Evolutionary conservation across 2,888 invertebrate species (phyloP).

Genomic region (Cataglyphis livida): DNA sequence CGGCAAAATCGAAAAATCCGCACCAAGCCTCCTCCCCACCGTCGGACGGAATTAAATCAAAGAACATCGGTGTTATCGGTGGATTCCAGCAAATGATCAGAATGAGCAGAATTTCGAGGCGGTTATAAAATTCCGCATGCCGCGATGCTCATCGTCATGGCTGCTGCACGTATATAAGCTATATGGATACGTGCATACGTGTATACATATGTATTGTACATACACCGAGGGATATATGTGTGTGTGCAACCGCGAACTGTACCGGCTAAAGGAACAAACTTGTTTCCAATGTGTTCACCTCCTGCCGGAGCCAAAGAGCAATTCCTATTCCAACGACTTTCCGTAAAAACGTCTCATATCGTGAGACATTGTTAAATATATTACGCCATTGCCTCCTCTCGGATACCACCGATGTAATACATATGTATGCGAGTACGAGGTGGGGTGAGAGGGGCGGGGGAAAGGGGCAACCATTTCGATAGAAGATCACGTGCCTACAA

Average conservation of each 20-base stretch:
- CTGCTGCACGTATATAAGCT: background rate
- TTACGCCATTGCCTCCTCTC: conserved; percentile 73
- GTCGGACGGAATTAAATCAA: conserved; percentile 63
- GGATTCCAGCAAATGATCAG: conserved; percentile 63
- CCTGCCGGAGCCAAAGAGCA: conserved; percentile 73
- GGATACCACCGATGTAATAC: conserved; percentile 67
- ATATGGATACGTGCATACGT: conserved; percentile 1
- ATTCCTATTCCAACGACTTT: conserved; percentile 84
- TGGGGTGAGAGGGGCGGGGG: conserved; percentile 23
- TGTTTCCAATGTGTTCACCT: conserved; percentile 74
- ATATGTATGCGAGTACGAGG: conserved; percentile 66
- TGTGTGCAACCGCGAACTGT: conserved; percentile 33
- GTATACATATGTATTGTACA: conserved; percentile 2
- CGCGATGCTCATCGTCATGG: conserved; percentile 40
- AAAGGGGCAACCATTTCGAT: conserved; percentile 61
- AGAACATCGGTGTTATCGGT: conserved; percentile 43
- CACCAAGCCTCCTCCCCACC: conserved; percentile 6
- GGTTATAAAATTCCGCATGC: conserved; percentile 72
- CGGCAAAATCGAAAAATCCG: conserved; percentile 38
- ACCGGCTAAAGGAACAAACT: conserved; percentile 71
- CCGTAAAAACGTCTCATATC: conserved; percentile 82
- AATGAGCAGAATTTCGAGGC: conserved; percentile 64
- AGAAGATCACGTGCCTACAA: conserved; percentile 72
- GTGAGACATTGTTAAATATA: conserved; percentile 78
- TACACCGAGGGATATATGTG: conserved; percentile 1